Evolutionary conservation across 2,113 vertebrate species (phyloP).

Genomic region (Channa maculata): DNA sequence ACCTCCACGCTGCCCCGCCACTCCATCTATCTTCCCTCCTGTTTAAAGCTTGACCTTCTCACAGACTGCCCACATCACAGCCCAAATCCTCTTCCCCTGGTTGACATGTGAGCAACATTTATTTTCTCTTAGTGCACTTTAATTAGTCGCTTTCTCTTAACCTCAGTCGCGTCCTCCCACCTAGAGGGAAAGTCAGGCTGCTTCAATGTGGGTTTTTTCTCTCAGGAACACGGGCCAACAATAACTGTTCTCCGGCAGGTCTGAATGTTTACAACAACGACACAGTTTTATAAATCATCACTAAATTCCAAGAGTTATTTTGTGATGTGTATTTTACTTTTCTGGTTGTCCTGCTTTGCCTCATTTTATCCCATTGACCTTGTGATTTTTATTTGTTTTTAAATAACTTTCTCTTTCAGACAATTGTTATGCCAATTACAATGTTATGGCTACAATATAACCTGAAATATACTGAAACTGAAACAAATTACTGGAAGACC

Average conservation of each 20-base stretch:
- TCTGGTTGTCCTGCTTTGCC: not conserved
- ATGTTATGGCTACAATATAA: no score
- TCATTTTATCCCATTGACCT: no score
- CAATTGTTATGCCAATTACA: no score
- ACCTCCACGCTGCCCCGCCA: conserved; percentile 44
- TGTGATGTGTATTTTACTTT: conserved; percentile 19
- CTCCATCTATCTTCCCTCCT: conserved; percentile 46
- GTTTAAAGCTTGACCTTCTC: conserved; percentile 56
- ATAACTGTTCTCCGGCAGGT: conserved; percentile 17
- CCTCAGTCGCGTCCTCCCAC: conserved; percentile 3
- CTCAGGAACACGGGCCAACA: conserved; percentile 15
- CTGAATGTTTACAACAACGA: not conserved
- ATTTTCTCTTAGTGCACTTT: conserved; percentile 38
- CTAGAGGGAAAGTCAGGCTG: conserved; percentile 21
- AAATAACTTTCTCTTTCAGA: no score
- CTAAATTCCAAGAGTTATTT: conserved; percentile 25
- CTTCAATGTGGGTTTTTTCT: not conserved
- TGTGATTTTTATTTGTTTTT: no score
- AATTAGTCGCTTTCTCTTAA: conserved; percentile 34
- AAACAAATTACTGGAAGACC: no score
- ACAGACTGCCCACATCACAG: conserved; percentile 52
- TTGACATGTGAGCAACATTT: conserved; percentile 30
- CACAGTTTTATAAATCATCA: not conserved
- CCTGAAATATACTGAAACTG: no score
- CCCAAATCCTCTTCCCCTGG: not conserved